Evolutionary conservation across 2,113 vertebrate genomes (phyloP).

Genomic region (Cyanoderma ruficeps): DNA sequence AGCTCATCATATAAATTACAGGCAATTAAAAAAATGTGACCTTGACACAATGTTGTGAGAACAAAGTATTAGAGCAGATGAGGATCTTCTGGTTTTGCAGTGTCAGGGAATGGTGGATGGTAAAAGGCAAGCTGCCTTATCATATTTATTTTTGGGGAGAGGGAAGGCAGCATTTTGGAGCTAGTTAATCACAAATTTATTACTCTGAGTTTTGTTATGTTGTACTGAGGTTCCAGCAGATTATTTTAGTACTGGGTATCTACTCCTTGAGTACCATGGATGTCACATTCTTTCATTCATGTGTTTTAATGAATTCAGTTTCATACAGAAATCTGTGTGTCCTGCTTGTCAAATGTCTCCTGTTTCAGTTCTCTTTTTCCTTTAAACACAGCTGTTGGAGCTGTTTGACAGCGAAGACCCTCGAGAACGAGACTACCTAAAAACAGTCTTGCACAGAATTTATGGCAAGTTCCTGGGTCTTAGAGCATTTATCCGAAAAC

Average conservation of each 20-base stretch:
- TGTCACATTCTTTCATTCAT: background rate
- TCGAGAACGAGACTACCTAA: conserved; percentile 98
- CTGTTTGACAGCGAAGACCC: conserved; percentile 99
- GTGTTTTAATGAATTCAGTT: background rate
- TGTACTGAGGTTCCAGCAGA: background rate
- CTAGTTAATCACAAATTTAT: background rate
- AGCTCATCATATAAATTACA: background rate
- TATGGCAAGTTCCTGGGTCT: conserved; percentile 99
- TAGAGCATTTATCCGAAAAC: conserved; percentile 99
- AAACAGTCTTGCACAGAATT: conserved; percentile 99
- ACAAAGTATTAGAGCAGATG: background rate
- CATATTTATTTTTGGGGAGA: background rate
- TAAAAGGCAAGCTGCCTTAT: background rate
- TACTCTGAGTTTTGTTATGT: background rate
- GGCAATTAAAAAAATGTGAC: conserved; percentile 4
- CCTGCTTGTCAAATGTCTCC: background rate
- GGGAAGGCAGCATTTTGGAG: background rate
- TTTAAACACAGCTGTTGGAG: conserved; percentile 88
- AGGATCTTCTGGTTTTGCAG: background rate
- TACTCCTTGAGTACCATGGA: background rate
- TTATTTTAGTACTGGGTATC: background rate
- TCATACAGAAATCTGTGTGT: background rate
- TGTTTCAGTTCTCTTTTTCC: conserved; percentile 24
- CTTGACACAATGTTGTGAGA: background rate
- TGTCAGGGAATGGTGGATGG: background rate